A percentile compares a stretch with the other conserved stretches of the same genome.
Conservation (phyloP, 2,888 invertebrate species). For the Cactoblastis cactorum region DNA sequence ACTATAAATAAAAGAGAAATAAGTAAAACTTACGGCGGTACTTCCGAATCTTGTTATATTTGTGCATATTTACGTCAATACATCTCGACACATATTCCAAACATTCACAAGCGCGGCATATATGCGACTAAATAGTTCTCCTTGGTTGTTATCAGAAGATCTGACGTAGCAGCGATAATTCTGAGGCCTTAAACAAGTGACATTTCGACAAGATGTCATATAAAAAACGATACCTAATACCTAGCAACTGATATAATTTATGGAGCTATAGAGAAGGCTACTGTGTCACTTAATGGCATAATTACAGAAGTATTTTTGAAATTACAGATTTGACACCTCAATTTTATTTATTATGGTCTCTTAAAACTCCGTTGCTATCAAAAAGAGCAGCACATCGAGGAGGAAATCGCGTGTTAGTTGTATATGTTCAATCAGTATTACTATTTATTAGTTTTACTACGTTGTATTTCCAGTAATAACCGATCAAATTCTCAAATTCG, state of each 20-base stretch:
- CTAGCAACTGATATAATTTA: too few species aligned
- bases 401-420: not conserved
- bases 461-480: not conserved
- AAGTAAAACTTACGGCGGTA: not conserved
- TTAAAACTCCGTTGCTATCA: too few species aligned
- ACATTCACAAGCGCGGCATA: slow-evolving; percentile 15
- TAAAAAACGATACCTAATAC: too few species aligned
- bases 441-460: not conserved
- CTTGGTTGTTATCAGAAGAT: slow-evolving; percentile 44
- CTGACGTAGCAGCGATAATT: slow-evolving; percentile 51
- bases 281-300: too few species aligned
- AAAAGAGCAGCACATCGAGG: too few species aligned
- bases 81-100: not conserved
- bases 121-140: slow-evolving; percentile 25
- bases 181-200: too few species aligned
- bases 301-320: too few species aligned
- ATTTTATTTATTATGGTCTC: too few species aligned
- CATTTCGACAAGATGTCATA: too few species aligned
- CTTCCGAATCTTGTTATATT: slow-evolving; percentile 9
- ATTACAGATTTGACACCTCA: too few species aligned
- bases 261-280: too few species aligned
- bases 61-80: not conserved
- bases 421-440: not conserved
- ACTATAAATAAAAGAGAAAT: not conserved
- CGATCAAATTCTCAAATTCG: too few species aligned